Base-by-base conservation (phyloP, 1,140 invertebrate species). In the Caenorhabditis elegans region DNA sequence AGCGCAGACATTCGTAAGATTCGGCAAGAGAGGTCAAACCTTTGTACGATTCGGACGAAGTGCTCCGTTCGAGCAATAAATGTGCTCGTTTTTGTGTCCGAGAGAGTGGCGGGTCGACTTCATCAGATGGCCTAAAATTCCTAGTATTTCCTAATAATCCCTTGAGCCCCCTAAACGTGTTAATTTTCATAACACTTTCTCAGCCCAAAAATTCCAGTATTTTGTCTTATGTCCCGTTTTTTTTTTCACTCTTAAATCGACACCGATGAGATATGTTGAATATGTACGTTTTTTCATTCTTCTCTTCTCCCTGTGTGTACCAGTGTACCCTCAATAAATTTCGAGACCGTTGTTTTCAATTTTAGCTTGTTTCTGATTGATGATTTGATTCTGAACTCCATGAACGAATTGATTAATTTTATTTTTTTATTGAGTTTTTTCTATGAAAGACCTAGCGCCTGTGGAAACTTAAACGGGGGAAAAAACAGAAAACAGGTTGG, bases 1-100 rank as follows among this genome's bases (percentile, higher is more conserved):
- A 43, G 86, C 85, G 36, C 84, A 85, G 60, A 85, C 84, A 6
- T 85, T 85, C 36, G 80, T 84, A 46, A 75, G 84, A 26, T 85
- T 85, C 65, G 84, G 82, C 6, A 70, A 70, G 60, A 43, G 78
- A 60, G 78, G 51, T 15, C 78, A 79, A 22, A 79, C 78, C 15
- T 79, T 79, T 19, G 78, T 79, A 17, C n/a, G 78, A 26, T 79
- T 79, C 78, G 78, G 78, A 70, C 60, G 60, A n/a, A 70, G 60
- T 70, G 60, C 60, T 70, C 60, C 60, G 4, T 70, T 39, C 1
- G 60, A 70, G 34, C 60, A 70, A 24, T 70, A 70, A 70, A 5
- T 43, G 39, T 43, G 39, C n/a, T 24, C 34, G 11, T n/a, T 70
- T 70, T 22, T 60, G 6, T 31, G 4, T 26, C 19, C 49, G 60